These are phyloP conservation scores for Sminthurinus aureus DNA, from an alignment of 2,888 invertebrate species.

Conservation along the genomic window DNA sequence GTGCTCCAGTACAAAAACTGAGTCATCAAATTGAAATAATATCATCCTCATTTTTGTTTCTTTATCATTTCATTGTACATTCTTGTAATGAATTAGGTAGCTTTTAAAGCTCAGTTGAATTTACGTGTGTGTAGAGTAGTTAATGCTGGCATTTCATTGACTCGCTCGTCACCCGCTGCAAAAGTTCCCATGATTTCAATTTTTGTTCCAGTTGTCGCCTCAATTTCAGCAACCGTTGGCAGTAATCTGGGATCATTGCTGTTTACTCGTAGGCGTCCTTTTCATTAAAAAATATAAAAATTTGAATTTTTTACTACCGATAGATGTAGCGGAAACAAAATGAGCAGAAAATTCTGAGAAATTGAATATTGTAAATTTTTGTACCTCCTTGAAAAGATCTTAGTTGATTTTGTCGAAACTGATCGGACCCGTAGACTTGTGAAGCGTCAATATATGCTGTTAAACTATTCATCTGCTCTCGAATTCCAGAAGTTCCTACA, in stretches of 20 bases:
- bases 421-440: constrained; percentile 47
- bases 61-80: neutral
- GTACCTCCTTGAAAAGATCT: constrained; percentile 10
- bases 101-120: too few species aligned
- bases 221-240: constrained; percentile 53
- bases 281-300: too few species aligned
- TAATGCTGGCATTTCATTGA: constrained; percentile 58
- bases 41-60: neutral
- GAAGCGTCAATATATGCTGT: constrained; percentile 56
- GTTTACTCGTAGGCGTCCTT: neutral
- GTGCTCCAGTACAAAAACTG: constrained; percentile 53
- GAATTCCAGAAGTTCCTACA: constrained; percentile 43
- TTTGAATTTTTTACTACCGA: neutral
- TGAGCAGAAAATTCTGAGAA: neutral
- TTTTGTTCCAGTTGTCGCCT: constrained; percentile 44
- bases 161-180: constrained; percentile 57
- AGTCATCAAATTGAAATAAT: too few species aligned
- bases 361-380: neutral
- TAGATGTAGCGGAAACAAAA: neutral
- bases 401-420: neutral
- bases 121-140: constrained; percentile 51
- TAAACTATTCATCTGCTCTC: constrained; percentile 57
- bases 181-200: constrained; percentile 53
- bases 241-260: constrained; percentile 41
- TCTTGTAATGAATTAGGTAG: too few species aligned